Base-by-base conservation (phyloP, 2,113 vertebrate species). In the Toxotes jaculatrix region DNA sequence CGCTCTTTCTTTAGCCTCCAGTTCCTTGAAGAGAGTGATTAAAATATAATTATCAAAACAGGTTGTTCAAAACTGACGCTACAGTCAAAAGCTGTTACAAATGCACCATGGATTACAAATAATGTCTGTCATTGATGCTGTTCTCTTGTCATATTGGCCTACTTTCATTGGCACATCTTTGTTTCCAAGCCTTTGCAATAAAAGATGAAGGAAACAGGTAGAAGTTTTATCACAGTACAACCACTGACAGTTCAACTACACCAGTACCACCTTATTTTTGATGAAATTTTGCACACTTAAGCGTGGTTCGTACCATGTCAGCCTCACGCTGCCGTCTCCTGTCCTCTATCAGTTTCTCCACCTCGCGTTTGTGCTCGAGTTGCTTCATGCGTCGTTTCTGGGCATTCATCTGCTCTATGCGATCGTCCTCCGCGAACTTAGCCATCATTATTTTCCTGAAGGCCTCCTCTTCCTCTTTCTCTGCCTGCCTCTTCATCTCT, bases 381-480 rank as follows among this genome's bases (percentile, higher is more conserved):
- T 97, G 96, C 87, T 97, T 99, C 96, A 97, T 96, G 60, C 97
- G 96, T 1, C 89, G 93, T 53, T 94, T 98, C 88, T 97, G 96
- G 10, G 94, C 95, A 0, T 98, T 99, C 97, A 99, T 96, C 93
- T 97, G 95, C 77, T 99, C 97, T 3, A 96, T 85, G 5, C 95
- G 96, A 76, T 98, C 97, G 0, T 99, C 97, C 88, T 99, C 97
- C 0, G 98, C 97, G 53, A 98, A 94, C 91, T 97, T 98, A 13
- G 95, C 96, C 88, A 99, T 89, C 94, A 96, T 96, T 8, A 67
- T 89, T 55, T 91, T 93, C 45, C 94, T 93, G 82, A 97, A 96
- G 32, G 82, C 74, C 71, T 95, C 96, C 17, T 99, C 98, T 67
- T 98, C 96, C 8, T 97, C 95, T 61, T 90, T 95, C 79, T 95